These are phyloP conservation scores for Cremastobaeus sp. DNA, from an alignment of 2,888 invertebrate species.

Conservation along the genomic window DNA sequence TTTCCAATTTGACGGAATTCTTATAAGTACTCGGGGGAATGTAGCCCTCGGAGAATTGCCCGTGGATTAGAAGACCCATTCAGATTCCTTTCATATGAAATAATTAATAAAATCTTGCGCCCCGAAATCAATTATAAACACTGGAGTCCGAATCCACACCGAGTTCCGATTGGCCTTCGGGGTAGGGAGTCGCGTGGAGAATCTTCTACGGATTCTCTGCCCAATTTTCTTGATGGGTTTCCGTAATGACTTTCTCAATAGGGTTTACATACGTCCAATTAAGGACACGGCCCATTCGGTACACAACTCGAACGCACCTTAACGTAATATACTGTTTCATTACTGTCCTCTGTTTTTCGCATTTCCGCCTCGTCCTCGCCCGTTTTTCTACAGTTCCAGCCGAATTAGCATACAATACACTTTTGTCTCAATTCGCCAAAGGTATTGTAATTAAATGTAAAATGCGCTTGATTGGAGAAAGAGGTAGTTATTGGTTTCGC, in stretches of 20 bases:
- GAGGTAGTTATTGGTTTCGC: background rate
- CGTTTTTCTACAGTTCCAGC: conserved; percentile 4
- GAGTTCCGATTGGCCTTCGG: conserved; percentile 19
- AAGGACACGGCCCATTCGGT: conserved; percentile 41
- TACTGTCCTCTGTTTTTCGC: conserved; percentile 26
- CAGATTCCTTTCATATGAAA: conserved; percentile 8
- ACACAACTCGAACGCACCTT: conserved; percentile 35
- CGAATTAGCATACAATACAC: conserved; percentile 36
- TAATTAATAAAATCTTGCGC: conserved; percentile 32
- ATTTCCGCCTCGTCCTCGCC: conserved; percentile 4
- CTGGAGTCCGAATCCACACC: conserved; percentile 27
- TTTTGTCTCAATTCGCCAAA: conserved; percentile 25
- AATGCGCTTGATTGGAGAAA: conserved; percentile 19
- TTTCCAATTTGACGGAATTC: conserved; percentile 1
- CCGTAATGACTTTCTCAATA: conserved; percentile 55
- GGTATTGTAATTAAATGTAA: conserved; percentile 43
- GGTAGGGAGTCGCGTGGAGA: conserved; percentile 16
- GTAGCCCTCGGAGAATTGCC: background rate
- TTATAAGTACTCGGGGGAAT: background rate
- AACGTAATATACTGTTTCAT: conserved; percentile 51
- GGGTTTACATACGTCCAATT: conserved; percentile 57
- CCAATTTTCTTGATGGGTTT: conserved; percentile 57
- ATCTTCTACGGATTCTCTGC: conserved; percentile 42
- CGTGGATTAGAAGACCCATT: conserved; percentile 19
- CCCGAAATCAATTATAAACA: conserved; percentile 50